A percentile compares a stretch with the other conserved stretches of the same genome.
Evolutionary conservation across 2,797 vertebrate genomes (phyloP).

Genomic region (Argentina silus): DNA sequence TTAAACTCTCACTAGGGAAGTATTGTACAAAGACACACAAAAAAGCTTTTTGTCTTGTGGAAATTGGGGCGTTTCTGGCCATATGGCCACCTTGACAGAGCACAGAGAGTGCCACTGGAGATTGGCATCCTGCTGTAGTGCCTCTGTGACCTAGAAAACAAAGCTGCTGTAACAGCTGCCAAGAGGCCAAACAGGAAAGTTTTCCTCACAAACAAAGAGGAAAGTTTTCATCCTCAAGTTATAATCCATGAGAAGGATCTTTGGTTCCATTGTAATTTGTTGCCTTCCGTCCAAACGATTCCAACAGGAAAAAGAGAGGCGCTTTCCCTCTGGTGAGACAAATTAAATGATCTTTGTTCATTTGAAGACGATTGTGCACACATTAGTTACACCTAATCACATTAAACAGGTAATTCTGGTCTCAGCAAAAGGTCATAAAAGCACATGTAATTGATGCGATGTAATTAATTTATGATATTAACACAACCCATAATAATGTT

Average conservation of each 20-base stretch:
- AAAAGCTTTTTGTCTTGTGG: background rate
- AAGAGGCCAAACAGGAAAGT: slow-evolving; percentile 2
- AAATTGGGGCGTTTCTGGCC: slow-evolving; percentile 5
- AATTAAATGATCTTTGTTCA: too few species aligned
- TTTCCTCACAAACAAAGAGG: background rate
- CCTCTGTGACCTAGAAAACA: slow-evolving; percentile 19
- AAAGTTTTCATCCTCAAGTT: background rate
- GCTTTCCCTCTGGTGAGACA: too few species aligned
- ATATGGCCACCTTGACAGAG: slow-evolving; percentile 14
- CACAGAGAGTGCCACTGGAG: background rate
- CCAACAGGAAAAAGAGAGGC: background rate
- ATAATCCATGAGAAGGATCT: background rate
- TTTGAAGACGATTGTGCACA: too few species aligned
- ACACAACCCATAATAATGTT: too few species aligned
- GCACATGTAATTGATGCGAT: too few species aligned
- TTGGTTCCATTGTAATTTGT: background rate
- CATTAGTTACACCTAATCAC: too few species aligned
- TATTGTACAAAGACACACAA: background rate
- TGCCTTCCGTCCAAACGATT: background rate
- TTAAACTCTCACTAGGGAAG: background rate
- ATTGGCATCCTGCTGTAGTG: slow-evolving; percentile 11
- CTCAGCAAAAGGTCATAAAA: too few species aligned
- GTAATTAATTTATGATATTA: too few species aligned
- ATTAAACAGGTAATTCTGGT: too few species aligned
- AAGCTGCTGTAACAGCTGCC: slow-evolving; percentile 18